phyloP scores from a whole-genome alignment of 1,140 invertebrate species.

The Cecropterus lyciades region DNA sequence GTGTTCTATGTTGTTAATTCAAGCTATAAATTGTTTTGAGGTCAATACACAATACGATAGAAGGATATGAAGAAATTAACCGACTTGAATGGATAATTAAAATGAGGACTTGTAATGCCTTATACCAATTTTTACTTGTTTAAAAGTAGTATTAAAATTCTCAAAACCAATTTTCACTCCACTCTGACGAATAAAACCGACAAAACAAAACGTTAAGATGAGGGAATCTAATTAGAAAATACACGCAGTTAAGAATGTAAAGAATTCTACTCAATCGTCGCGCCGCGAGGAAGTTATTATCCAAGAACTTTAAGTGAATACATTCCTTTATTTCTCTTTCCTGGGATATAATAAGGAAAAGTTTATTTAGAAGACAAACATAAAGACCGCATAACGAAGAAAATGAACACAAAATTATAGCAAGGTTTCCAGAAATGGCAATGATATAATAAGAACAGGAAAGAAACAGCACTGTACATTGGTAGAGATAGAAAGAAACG shows the following conservation, averaged over 20 bases:
- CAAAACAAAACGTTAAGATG: conserved; percentile 3
- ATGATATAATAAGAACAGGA: conserved; percentile 3
- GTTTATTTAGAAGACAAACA: conserved; percentile 23
- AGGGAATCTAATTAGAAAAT: conserved; percentile 23
- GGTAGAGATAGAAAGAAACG: neutral
- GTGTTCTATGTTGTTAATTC: no score
- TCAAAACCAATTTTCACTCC: neutral
- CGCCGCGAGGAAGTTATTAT: conserved; percentile 21
- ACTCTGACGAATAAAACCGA: neutral
- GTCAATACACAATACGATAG: no score
- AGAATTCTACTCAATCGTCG: conserved; percentile 13
- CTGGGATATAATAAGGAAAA: conserved; percentile 9
- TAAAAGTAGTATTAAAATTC: neutral
- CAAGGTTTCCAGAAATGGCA: conserved; percentile 12
- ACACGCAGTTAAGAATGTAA: conserved; percentile 9
- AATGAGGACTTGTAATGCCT: no score
- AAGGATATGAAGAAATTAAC: no score
- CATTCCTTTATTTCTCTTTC: conserved; percentile 23
- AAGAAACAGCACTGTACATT: neutral
- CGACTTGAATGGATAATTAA: no score
- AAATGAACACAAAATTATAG: conserved; percentile 21
- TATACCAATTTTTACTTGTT: no score
- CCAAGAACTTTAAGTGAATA: conserved; percentile 20
- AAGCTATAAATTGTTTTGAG: no score
- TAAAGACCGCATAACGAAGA: conserved; percentile 8